Base-by-base conservation (phyloP, 2,113 vertebrate genomes). In the Hyaena hyaena region DNA sequence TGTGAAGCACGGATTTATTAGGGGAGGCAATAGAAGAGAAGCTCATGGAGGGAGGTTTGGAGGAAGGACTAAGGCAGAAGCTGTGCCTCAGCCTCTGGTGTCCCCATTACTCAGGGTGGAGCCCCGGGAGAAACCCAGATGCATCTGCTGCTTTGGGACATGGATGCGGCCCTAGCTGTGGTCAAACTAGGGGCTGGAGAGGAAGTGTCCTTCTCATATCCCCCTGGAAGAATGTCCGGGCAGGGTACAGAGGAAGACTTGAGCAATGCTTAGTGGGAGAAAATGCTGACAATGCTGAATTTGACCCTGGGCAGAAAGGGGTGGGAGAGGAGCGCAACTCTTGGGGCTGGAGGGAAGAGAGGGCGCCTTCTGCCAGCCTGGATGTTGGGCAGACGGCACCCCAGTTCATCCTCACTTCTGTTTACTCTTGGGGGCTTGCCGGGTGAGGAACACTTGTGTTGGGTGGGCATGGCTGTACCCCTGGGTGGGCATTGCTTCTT, bases 401-500 rank as follows among this genome's bases (percentile, higher is more conserved):
- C 24, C 14, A 39, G 33, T 58, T 10, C 31, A 19, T 33, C 31
- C 16, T 95, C 58, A 97, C 80, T 98, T 97, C 80, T 95, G 77
- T n/a, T 95, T 97, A 74, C 39, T 96, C 80, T 93, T 80, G 23
- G 95, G 77, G 8, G n/a, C 66, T 82, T 97, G 84, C 48, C 94
- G 96, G 71, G 90, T 11, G 53, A 5, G 3, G 97, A 88, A 33
- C 88, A 90, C 87, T 90, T 96, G 71, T 94, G 87, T 61, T 96
- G 90, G 73, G 21, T 77, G 66, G 83, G 68, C 31, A 33, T 39
- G 14, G 9, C 8, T 15, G 61, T 79, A 58, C 71, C 58, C 55
- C 92, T 96, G 9, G 80, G n/a, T n/a, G 96, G 33, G 39, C 74
- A 81, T 83, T 97, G 90, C 63, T 97, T 95, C 90, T 96, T 95